Evolutionary conservation across 2,113 vertebrate genomes (phyloP), one percentile per base, ranked within the genome.

Genomic region (Sylvia atricapilla): DNA sequence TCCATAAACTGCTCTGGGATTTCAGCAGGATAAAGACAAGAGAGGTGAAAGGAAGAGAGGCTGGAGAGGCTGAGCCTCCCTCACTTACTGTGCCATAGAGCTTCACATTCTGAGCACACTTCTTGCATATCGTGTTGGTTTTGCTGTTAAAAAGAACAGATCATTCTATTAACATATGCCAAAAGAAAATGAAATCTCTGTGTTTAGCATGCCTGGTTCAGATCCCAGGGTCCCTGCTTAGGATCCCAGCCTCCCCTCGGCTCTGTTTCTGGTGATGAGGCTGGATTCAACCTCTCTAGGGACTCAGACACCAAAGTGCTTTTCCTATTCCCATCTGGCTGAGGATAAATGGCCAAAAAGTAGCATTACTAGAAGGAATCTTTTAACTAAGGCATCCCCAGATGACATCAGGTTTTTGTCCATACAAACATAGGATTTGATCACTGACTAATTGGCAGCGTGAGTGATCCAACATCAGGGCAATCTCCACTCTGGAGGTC

Each of bases 81-180:
- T 89, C 69, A 97, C 98, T 97, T 97, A 98, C 98, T 35, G 98
- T 98, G 79, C 98, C 98, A 3, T 98, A 98, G 75, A 98, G 96
- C 95, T 98, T 98, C 89, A 98, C 98, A 2, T 98, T 98, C 97
- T 98, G 98, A 94, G 98, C 98, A 85, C 98, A 98, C 78, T 98
- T 98, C 97, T 98, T 98, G 97, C 98, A 98, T 97, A 98, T 98
- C 2, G 98, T 98, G 95, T 98, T 98, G 92, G 98, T 98, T 97
- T 98, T 98, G 97, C 98, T 98, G 97, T 89, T 27, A 75, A 41
- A 58, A 88, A 95, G 87, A 47, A 96, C 23, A 91, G 21, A 90
- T 55, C 60, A 9, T 39, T 74, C 53, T 9, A 24, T 63, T 55
- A 92, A 47, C 39, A 18, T 59, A 16, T 41, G 33, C 39, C 50